Base-by-base conservation (phyloP, 2,113 vertebrate genomes). In the Centropus unirufus region DNA sequence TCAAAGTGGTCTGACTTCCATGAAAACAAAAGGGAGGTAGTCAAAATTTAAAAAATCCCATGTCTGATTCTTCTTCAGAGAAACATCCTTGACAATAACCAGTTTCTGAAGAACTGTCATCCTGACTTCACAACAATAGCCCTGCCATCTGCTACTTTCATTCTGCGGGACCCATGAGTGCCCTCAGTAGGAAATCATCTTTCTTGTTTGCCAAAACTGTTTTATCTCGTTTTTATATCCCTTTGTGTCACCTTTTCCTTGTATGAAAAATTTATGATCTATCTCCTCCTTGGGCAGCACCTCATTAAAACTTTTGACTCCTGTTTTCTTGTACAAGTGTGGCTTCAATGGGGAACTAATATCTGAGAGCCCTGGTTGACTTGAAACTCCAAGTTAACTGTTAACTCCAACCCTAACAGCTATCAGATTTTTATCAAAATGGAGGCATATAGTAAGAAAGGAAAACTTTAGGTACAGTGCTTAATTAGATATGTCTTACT, bases 291-390 rank as follows among this genome's bases (percentile, higher is more conserved):
- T 52, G 79, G 78, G 42, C 40, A 95, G 70, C 39, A 72, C 75
- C 92, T 97, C 94, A 97, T 98, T 97, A 97, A 97, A 98, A 97
- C 59, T 36, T 36, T 36, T 84, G 89, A 94, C 84, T 95, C 92
- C 92, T 78, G 64, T 86, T 91, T 89, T 61, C 94, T 92, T 27
- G 34, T 6, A 40, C 91, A 67, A 80, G 47, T 44, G 47, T 52
- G 59, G 3, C 36, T 96, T 96, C 95, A 72, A 52, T 76, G 30
- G 19, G 51, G 89, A 88, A 85, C 30, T 52, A 88, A 92, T 34
- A 81, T 52, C 58, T 67, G 54, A 83, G 58, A 36, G 34, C 44
- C 39, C 21, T 44, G 42, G 52, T 16, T 96, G 89, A 93, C 92
- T 77, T 29, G 5, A 55, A 92, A 68, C 67, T 84, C 36, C 36